phyloP scores from a whole-genome alignment of 2,888 invertebrate genomes.

The Camponotus fellah region DNA sequence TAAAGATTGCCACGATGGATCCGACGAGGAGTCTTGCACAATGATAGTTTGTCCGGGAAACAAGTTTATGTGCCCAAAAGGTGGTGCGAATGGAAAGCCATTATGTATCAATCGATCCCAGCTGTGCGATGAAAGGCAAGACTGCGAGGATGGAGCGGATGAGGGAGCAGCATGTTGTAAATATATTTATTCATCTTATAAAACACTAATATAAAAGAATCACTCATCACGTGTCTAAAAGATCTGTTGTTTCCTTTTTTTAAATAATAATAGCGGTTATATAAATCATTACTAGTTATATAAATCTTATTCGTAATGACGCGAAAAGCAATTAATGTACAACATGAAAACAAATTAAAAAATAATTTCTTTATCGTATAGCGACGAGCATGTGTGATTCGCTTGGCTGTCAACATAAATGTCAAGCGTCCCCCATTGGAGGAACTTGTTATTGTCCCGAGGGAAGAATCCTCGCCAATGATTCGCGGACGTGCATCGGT shows the following conservation, averaged over 20 bases:
- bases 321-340: neutral
- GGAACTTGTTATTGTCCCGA: slow-evolving; percentile 96
- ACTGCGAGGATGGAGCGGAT: slow-evolving; percentile 97
- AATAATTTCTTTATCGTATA: slow-evolving; percentile 80
- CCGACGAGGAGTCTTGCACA: slow-evolving; percentile 96
- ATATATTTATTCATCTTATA: slow-evolving; percentile 82
- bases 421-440: slow-evolving; percentile 95
- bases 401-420: slow-evolving; percentile 96
- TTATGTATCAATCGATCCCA: slow-evolving; percentile 96
- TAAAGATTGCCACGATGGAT: slow-evolving; percentile 96
- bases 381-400: slow-evolving; percentile 94
- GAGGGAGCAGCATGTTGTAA: slow-evolving; percentile 96
- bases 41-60: slow-evolving; percentile 95
- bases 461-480: slow-evolving; percentile 93
- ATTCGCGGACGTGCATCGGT: slow-evolving; percentile 94
- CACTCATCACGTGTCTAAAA: neutral
- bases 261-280: neutral
- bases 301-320: neutral
- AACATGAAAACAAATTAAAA: neutral
- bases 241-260: neutral
- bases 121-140: slow-evolving; percentile 96
- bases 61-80: slow-evolving; percentile 95
- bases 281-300: neutral
- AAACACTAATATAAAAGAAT: neutral
- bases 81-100: slow-evolving; percentile 91